These are phyloP conservation scores for Nasonovia ribisnigri DNA, from an alignment of 2,888 invertebrate species.

Conservation along the genomic window DNA sequence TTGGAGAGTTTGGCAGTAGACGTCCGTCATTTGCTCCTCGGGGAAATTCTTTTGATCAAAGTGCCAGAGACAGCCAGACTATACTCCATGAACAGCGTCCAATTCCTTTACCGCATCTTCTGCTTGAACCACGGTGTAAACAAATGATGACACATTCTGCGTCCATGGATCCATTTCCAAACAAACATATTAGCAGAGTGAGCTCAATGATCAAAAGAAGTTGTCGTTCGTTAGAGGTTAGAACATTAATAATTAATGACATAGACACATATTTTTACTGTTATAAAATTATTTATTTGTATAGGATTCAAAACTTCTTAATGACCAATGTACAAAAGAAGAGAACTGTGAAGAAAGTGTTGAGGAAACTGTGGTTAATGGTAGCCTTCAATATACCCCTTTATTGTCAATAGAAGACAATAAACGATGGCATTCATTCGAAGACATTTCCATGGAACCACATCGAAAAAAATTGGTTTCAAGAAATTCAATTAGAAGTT, in stretches of 20 bases:
- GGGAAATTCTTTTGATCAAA: constrained; percentile 72
- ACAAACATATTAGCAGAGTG: constrained; percentile 68
- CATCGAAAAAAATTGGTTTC: constrained; percentile 74
- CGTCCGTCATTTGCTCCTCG: constrained; percentile 79
- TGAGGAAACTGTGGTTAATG: constrained; percentile 67
- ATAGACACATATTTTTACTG: background rate
- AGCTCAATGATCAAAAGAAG: constrained; percentile 68
- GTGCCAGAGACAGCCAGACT: constrained; percentile 44
- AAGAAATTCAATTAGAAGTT: constrained; percentile 78
- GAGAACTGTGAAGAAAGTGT: constrained; percentile 28
- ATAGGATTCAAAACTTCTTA: constrained; percentile 60
- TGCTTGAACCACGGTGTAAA: constrained; percentile 64
- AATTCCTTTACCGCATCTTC: constrained; percentile 53
- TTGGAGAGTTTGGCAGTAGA: constrained; percentile 73
- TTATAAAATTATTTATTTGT: background rate
- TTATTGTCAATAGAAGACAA: constrained; percentile 70
- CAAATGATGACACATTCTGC: constrained; percentile 71
- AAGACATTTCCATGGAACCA: constrained; percentile 73
- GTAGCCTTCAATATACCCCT: constrained; percentile 70
- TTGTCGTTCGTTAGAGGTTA: constrained; percentile 69
- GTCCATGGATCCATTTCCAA: constrained; percentile 78
- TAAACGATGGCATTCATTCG: constrained; percentile 85
- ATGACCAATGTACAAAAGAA: constrained; percentile 40
- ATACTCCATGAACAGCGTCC: constrained; percentile 34
- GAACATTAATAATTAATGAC: background rate